These are phyloP conservation scores for Folsomia manolachei DNA, from an alignment of 2,888 invertebrate species.

Conservation along the genomic window DNA sequence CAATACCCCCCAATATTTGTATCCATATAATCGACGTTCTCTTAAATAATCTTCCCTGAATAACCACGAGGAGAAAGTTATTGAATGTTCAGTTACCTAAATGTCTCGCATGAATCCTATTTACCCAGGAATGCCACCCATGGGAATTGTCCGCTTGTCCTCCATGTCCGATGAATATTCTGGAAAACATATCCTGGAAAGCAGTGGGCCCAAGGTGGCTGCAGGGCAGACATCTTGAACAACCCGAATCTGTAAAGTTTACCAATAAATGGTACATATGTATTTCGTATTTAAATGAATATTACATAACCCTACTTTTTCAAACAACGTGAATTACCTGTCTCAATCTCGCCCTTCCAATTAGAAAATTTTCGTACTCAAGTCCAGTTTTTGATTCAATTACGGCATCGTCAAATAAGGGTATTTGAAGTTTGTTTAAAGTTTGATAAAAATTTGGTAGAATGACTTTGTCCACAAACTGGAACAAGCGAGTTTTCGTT, in stretches of 20 bases:
- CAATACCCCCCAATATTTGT: constrained; percentile 57
- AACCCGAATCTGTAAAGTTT: constrained; percentile 30
- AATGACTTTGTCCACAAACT: neutral
- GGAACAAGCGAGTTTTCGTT: neutral
- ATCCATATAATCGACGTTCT: constrained; percentile 54
- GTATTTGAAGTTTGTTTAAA: neutral
- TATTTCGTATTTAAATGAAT: neutral
- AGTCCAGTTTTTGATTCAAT: constrained; percentile 52
- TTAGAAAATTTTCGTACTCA: constrained; percentile 56
- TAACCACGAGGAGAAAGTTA: too few species aligned
- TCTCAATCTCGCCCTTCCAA: constrained; percentile 56
- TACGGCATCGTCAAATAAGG: constrained; percentile 14
- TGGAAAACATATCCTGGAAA: constrained; percentile 32
- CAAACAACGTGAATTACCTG: constrained; percentile 51
- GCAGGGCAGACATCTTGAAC: constrained; percentile 26
- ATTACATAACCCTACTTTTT: neutral
- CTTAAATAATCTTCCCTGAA: constrained; percentile 53
- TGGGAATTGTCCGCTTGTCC: too few species aligned
- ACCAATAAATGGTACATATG: too few species aligned
- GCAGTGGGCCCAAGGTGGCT: constrained; percentile 22
- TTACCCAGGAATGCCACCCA: too few species aligned
- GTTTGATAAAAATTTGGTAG: neutral
- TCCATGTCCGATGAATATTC: constrained; percentile 21
- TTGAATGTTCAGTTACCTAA: too few species aligned
- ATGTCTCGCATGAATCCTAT: too few species aligned